Conservation (phyloP, 2,888 invertebrate genomes). For the Harmothoe impar region DNA sequence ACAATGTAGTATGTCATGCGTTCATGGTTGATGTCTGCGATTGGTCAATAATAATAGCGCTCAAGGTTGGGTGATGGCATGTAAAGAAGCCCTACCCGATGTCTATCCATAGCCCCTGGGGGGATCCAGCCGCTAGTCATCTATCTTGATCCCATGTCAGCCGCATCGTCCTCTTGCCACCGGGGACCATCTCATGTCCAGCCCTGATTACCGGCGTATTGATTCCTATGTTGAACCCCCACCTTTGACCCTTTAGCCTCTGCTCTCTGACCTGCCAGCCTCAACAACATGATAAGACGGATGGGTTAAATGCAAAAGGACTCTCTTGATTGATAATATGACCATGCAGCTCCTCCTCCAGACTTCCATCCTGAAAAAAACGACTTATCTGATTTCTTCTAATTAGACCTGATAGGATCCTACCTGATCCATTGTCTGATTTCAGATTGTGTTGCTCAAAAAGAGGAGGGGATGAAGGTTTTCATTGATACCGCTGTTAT, state of each 20-base stretch:
- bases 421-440: background rate
- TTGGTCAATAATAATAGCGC: conserved; percentile 51
- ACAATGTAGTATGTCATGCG: conserved; percentile 12
- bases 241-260: background rate
- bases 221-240: conserved; percentile 13
- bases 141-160: conserved; percentile 43
- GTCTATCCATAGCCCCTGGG: background rate
- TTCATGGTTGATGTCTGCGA: background rate
- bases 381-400: background rate
- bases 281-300: conserved; percentile 6
- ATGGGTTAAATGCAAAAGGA: background rate
- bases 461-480: background rate
- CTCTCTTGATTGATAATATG: background rate
- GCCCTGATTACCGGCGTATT: conserved; percentile 44
- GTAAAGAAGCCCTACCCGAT: conserved; percentile 21
- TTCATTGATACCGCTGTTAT: background rate
- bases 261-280: background rate
- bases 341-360: background rate
- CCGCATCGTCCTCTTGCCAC: background rate
- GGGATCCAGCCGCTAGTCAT: background rate
- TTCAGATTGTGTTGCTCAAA: background rate
- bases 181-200: background rate
- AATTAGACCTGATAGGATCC: background rate
- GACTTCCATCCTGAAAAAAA: background rate
- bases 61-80: conserved; percentile 28